Evolutionary conservation across 2,797 vertebrate species (phyloP).

Genomic region (Chaetophractus vellerosus): DNA sequence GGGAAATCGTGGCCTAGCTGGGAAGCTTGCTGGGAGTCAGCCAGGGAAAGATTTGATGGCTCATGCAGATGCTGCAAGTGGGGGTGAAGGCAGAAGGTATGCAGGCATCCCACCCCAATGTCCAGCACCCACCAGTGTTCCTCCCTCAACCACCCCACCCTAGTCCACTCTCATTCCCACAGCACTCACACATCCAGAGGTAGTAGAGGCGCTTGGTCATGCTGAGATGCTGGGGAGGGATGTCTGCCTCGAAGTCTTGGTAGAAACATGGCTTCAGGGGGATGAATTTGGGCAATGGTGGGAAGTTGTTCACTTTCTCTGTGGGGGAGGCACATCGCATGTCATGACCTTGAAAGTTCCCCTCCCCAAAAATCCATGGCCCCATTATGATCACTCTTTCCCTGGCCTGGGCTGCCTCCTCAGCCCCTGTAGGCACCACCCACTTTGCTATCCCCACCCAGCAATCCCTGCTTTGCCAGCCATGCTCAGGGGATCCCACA

Average conservation of each 20-base stretch:
- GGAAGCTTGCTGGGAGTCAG: neutral
- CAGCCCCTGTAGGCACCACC: neutral
- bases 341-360: neutral
- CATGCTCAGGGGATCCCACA: neutral
- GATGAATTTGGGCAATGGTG: constrained; percentile 96
- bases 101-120: neutral
- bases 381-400: neutral
- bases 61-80: neutral
- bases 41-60: neutral
- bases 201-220: constrained; percentile 98
- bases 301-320: constrained; percentile 97
- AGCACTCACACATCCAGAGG: constrained; percentile 98
- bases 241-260: constrained; percentile 98
- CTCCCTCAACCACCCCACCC: neutral
- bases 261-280: constrained; percentile 98
- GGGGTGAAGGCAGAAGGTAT: neutral
- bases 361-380: neutral
- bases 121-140: neutral
- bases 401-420: neutral
- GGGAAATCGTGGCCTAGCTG: neutral
- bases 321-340: neutral
- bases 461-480: neutral
- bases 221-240: constrained; percentile 96
- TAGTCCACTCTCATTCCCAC: neutral
- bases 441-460: neutral